These are phyloP conservation scores for Sebastes melanostomus DNA, from an alignment of 2,797 vertebrate species.

Conservation along the genomic window DNA sequence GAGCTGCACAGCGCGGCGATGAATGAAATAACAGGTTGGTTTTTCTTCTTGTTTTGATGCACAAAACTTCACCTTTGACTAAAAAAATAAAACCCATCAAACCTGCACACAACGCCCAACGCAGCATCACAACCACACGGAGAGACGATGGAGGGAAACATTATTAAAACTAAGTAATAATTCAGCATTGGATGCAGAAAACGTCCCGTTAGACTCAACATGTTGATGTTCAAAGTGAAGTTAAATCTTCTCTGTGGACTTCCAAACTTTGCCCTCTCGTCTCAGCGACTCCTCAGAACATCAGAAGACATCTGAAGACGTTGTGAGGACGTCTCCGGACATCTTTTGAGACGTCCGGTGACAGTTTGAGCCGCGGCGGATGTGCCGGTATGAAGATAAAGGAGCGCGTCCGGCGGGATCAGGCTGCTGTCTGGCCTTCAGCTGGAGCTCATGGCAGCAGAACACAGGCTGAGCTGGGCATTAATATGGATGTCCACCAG, in stretches of 20 bases:
- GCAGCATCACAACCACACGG: not conserved
- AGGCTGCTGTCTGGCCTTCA: conserved; percentile 65
- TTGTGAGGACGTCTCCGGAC: conserved; percentile 46
- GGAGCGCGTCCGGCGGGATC: conserved; percentile 53
- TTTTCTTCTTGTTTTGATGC: no score
- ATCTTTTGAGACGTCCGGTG: conserved; percentile 41
- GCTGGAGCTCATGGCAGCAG: conserved; percentile 70
- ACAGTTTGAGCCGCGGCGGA: conserved; percentile 46
- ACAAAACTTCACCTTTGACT: no score
- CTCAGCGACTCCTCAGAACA: conserved; percentile 19
- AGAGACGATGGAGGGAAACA: not conserved
- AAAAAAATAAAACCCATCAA: no score
- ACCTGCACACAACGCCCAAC: not conserved
- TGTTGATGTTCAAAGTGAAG: not conserved
- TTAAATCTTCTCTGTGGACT: not conserved
- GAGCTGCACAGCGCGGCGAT: no score
- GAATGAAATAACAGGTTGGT: no score
- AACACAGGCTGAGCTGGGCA: conserved; percentile 63
- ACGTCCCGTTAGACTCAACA: not conserved
- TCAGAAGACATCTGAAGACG: conserved; percentile 29
- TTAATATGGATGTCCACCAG: conserved; percentile 82
- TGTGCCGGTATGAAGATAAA: conserved; percentile 63
- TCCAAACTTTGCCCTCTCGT: conserved; percentile 28
- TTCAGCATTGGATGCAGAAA: not conserved
- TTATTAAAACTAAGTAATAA: not conserved